These are phyloP conservation scores for Lophius piscatorius DNA, from an alignment of 2,113 vertebrate species.

Conservation along the genomic window DNA sequence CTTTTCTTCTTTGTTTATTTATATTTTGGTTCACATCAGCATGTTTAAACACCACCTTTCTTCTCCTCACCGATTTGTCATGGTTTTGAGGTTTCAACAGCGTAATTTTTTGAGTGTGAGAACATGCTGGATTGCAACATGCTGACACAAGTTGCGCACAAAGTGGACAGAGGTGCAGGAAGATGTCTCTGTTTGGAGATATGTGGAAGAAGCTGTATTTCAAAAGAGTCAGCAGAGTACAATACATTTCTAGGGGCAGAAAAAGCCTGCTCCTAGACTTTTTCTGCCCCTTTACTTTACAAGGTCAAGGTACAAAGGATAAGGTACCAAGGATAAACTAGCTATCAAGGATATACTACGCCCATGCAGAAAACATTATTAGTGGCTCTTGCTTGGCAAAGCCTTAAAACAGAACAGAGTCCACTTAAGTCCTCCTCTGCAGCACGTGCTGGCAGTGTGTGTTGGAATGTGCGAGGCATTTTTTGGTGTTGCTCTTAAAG, in stretches of 20 bases:
- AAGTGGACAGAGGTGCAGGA: background rate
- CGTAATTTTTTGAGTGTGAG: background rate
- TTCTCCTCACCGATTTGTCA: conserved; percentile 2
- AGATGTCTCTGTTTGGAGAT: background rate
- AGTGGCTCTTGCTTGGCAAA: too few relatives aligned
- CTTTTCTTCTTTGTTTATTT: background rate
- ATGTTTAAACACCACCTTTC: conserved; percentile 9
- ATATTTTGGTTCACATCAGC: background rate
- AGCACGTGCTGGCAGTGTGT: conserved; percentile 1
- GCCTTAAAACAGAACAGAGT: too few relatives aligned
- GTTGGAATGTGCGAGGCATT: conserved; percentile 28
- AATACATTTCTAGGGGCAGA: conserved; percentile 7
- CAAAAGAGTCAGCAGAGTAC: conserved; percentile 15
- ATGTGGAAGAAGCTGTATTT: conserved; percentile 19
- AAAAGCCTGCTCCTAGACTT: conserved; percentile 19
- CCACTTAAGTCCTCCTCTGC: too few relatives aligned
- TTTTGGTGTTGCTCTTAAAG: conserved; percentile 37
- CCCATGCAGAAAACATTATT: too few relatives aligned
- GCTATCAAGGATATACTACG: too few relatives aligned
- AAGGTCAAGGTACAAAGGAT: too few relatives aligned
- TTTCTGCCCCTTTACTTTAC: too few relatives aligned
- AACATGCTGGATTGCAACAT: background rate
- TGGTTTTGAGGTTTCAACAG: background rate
- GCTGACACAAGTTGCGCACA: background rate
- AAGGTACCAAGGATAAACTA: too few relatives aligned